phyloP scores from a whole-genome alignment of 1,140 invertebrate species.

The Meloidogyne floridensis region DNA sequence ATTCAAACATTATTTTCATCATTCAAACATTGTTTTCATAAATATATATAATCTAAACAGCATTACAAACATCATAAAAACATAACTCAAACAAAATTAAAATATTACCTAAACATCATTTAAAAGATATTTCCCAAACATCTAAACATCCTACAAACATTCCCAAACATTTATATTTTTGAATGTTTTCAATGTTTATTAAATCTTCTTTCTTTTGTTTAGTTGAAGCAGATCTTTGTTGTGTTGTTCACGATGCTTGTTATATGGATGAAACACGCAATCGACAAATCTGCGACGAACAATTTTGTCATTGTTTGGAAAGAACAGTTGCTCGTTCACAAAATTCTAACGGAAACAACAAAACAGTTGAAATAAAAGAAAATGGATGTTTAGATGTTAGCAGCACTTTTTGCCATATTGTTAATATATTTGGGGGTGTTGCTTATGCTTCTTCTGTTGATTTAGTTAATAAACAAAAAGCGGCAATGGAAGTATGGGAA shows the following conservation, averaged over 20 bases:
- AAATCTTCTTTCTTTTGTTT: neutral
- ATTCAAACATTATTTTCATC: no score
- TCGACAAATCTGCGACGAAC: conserved; percentile 27
- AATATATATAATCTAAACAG: no score
- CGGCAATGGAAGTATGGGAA: conserved; percentile 14
- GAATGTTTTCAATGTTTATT: neutral
- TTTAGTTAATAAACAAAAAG: conserved; percentile 8
- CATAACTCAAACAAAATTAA: no score
- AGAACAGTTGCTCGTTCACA: conserved; percentile 23
- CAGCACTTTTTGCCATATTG: conserved; percentile 34
- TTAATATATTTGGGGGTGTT: conserved; percentile 35
- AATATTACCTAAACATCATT: neutral
- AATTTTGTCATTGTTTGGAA: conserved; percentile 38
- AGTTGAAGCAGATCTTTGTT: conserved; percentile 40
- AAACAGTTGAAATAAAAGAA: neutral
- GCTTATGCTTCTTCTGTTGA: conserved; percentile 23
- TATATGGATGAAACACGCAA: conserved; percentile 37
- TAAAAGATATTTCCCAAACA: neutral
- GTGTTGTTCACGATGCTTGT: conserved; percentile 35
- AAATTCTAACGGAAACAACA: conserved; percentile 6
- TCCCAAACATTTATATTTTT: neutral
- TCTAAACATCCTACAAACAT: neutral
- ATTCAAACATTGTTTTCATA: no score
- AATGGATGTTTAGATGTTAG: conserved; percentile 23
- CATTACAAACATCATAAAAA: no score